Percentiles rank a stretch among this genome's conserved stretches.
phyloP scores from a whole-genome alignment of 2,113 vertebrate genomes.

The Cheirogaleus medius region DNA sequence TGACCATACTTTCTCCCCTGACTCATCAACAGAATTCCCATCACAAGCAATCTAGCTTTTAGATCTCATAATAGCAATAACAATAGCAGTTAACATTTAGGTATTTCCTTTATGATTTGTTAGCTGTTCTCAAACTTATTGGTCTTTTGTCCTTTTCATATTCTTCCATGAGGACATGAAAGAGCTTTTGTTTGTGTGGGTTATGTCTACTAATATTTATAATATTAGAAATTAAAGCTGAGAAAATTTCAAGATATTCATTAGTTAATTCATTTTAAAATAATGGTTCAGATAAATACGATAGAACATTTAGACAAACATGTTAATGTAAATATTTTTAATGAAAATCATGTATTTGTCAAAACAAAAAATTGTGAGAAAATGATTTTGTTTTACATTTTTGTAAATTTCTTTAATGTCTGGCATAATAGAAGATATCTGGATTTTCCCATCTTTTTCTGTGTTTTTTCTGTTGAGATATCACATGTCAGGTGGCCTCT shows the following conservation, averaged over 20 bases:
- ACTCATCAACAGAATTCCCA: background rate
- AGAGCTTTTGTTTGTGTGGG: background rate
- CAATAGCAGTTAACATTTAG: background rate
- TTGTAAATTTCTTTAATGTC: background rate
- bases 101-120: background rate
- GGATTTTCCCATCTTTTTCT: background rate
- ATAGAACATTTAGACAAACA: background rate
- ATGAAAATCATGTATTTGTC: background rate
- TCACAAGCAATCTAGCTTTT: background rate
- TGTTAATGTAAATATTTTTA: background rate
- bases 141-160: background rate
- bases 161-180: background rate
- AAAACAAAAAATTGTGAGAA: background rate
- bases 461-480: background rate
- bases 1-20: background rate
- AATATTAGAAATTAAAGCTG: background rate
- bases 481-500: background rate
- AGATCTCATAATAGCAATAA: background rate
- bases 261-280: slow-evolving; percentile 14
- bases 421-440: background rate
- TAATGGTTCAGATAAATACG: background rate
- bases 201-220: background rate
- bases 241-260: background rate
- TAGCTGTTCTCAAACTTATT: background rate
- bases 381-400: background rate